Evolutionary conservation across 2,113 vertebrate genomes (phyloP).

Genomic region (Pongo pygmaeus): DNA sequence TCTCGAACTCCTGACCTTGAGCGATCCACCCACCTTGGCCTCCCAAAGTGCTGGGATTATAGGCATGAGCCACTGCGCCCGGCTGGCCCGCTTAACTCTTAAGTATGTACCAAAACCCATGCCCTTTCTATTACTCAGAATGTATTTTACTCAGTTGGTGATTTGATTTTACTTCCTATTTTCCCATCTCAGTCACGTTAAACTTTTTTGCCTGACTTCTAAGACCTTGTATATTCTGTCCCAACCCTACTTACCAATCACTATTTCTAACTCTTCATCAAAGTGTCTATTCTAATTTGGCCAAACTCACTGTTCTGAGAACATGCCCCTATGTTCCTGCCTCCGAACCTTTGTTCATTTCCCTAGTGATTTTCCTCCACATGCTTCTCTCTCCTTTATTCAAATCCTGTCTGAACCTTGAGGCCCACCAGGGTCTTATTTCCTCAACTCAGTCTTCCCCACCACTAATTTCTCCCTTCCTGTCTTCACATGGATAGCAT

Average conservation of each 20-base stretch:
- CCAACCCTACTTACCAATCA: not conserved
- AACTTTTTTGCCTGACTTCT: constrained; percentile 5
- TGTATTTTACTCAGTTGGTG: not conserved
- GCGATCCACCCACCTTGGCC: too few species aligned
- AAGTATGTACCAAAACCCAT: not conserved
- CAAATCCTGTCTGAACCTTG: not conserved
- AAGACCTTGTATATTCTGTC: not conserved
- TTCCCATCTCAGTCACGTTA: not conserved
- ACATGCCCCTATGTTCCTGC: not conserved
- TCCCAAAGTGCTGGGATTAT: too few species aligned
- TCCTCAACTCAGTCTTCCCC: not conserved
- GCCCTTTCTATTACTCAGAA: not conserved
- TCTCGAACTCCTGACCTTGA: too few species aligned
- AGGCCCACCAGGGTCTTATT: not conserved
- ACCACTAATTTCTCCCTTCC: not conserved
- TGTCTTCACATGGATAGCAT: not conserved
- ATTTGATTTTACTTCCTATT: not conserved
- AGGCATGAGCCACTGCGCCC: too few species aligned
- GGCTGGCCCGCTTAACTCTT: too few species aligned
- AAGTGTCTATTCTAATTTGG: constrained; percentile 40
- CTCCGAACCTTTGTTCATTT: not conserved
- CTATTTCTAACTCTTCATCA: constrained; percentile 13
- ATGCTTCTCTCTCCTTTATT: not conserved
- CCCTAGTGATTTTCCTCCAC: not conserved
- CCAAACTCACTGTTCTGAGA: constrained; percentile 20